Percentiles rank a stretch among this genome's conserved stretches.
These are phyloP conservation scores for Eospalax fontanierii DNA, from an alignment of 2,797 vertebrate genomes.

Conservation along the genomic window DNA sequence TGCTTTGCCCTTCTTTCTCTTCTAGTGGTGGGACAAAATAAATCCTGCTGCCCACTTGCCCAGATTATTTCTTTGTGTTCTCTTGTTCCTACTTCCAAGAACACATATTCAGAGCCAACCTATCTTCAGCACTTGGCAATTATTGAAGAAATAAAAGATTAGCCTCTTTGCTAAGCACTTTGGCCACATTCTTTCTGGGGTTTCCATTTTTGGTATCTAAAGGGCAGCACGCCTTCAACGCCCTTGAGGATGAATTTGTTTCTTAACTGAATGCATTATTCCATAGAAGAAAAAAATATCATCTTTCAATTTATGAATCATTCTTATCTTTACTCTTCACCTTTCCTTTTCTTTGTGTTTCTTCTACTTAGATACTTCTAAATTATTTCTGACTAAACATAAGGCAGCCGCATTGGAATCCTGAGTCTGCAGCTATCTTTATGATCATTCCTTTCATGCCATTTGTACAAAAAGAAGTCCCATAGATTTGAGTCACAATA, in stretches of 20 bases:
- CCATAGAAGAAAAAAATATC: constrained; percentile 82
- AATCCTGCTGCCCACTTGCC: constrained; percentile 74
- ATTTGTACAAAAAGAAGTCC: constrained; percentile 68
- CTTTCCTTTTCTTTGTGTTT: constrained; percentile 87
- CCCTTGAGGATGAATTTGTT: constrained; percentile 88
- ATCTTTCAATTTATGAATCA: constrained; percentile 88
- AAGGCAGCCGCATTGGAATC: constrained; percentile 68
- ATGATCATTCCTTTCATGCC: constrained; percentile 41
- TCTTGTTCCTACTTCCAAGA: constrained; percentile 86
- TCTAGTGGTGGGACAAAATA: constrained; percentile 39
- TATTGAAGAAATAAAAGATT: constrained; percentile 87
- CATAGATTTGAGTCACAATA: not conserved
- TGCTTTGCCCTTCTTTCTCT: constrained; percentile 53
- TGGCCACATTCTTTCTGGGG: constrained; percentile 78
- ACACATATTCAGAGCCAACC: constrained; percentile 85
- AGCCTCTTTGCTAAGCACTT: constrained; percentile 83
- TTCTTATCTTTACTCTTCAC: constrained; percentile 89
- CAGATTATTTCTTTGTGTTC: constrained; percentile 84
- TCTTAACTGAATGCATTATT: constrained; percentile 85
- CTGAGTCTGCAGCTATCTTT: constrained; percentile 76
- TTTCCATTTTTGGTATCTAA: constrained; percentile 85
- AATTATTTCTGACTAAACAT: constrained; percentile 86
- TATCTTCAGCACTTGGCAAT: constrained; percentile 81
- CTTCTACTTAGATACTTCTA: constrained; percentile 79
- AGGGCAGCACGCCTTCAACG: constrained; percentile 65